phyloP scores from a whole-genome alignment of 2,113 vertebrate species.

The Pachyramphus minor region DNA sequence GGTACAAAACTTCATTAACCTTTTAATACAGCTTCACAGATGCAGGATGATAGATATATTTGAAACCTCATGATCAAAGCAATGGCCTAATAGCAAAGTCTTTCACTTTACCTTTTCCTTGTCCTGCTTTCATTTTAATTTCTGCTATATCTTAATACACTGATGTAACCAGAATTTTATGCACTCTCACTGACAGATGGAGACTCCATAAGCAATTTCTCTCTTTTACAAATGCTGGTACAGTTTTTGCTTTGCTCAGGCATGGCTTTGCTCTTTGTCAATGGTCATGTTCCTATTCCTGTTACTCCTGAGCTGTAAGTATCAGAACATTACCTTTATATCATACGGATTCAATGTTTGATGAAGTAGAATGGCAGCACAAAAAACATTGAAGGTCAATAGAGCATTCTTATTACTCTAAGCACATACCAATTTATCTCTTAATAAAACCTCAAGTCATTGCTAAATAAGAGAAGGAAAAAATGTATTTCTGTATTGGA shows the following conservation, averaged over 20 bases:
- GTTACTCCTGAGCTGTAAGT: not conserved
- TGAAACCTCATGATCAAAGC: slow-evolving; percentile 73
- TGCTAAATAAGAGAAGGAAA: not conserved
- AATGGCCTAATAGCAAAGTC: slow-evolving; percentile 65
- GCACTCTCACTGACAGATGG: not conserved
- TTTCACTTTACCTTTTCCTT: slow-evolving; percentile 64
- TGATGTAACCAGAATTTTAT: slow-evolving; percentile 17
- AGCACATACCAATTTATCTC: not conserved
- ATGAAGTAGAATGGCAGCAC: not conserved
- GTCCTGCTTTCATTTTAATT: slow-evolving; percentile 67
- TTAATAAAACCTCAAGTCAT: not conserved
- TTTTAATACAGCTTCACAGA: slow-evolving; percentile 75
- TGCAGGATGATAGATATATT: slow-evolving; percentile 63
- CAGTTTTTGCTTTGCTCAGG: not conserved
- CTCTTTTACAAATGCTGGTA: not conserved
- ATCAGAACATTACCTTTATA: not conserved
- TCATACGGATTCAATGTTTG: not conserved
- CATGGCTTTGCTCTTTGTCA: not conserved
- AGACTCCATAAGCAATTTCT: slow-evolving; percentile 52
- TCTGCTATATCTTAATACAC: slow-evolving; percentile 53
- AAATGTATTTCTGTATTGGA: not conserved
- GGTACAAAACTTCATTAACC: slow-evolving; percentile 77
- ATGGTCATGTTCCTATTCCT: not conserved
- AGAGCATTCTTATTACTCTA: not conserved
- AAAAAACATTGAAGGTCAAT: not conserved